phyloP scores from a whole-genome alignment of 2,888 invertebrate species.

The Melieria picta region DNA sequence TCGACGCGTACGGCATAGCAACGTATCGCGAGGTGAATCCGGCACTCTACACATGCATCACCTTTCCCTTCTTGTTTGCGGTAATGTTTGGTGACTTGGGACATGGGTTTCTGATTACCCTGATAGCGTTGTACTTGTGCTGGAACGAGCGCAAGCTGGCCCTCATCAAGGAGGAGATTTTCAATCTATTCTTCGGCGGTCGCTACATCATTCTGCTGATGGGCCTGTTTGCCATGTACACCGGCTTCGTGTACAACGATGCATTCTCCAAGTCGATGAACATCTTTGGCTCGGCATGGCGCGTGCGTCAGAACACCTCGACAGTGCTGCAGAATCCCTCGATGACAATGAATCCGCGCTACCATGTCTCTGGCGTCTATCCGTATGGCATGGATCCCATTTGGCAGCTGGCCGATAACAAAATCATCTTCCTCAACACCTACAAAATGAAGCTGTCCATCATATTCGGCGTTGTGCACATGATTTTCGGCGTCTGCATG shows the following conservation, averaged over 20 bases:
- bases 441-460: constrained; percentile 97
- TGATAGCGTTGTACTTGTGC: constrained; percentile 85
- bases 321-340: constrained; percentile 63
- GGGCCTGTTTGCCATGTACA: constrained; percentile 97
- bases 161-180: constrained; percentile 86
- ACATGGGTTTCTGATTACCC: constrained; percentile 85
- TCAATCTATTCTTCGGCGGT: constrained; percentile 96
- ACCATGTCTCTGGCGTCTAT: constrained; percentile 67
- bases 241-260: constrained; percentile 98
- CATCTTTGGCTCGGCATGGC: constrained; percentile 92
- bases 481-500: constrained; percentile 92
- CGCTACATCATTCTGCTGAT: constrained; percentile 97
- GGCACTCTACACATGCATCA: constrained; percentile 86
- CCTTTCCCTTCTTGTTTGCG: constrained; percentile 94
- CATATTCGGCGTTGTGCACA: constrained; percentile 91
- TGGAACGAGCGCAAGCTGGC: constrained; percentile 79
- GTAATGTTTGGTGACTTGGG: constrained; percentile 97
- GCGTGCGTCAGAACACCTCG: constrained; percentile 69
- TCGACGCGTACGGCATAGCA: constrained; percentile 93
- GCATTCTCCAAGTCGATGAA: constrained; percentile 95
- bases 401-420: constrained; percentile 84
- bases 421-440: constrained; percentile 93
- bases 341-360: constrained; percentile 74
- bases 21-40: constrained; percentile 94
- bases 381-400: constrained; percentile 85